phyloP scores from a whole-genome alignment of 2,888 invertebrate species.

The Nomada goodeniana region DNA sequence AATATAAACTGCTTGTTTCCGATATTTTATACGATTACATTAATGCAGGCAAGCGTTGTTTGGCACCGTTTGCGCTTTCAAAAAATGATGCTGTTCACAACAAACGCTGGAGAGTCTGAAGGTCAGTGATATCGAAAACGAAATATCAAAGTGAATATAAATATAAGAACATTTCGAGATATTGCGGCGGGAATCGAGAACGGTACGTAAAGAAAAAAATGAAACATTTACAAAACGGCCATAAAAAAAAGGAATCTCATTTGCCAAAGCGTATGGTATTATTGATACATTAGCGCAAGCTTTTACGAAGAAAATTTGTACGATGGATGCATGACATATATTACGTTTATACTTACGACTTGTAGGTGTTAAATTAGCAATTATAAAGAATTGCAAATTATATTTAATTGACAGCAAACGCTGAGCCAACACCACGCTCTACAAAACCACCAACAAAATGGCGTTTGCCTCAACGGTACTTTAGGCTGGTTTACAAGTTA shows the following conservation, averaged over 20 bases:
- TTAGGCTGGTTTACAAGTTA: constrained; percentile 18
- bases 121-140: background rate
- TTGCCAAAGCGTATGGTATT: background rate
- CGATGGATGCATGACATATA: background rate
- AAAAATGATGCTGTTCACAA: background rate
- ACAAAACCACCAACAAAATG: constrained; percentile 51
- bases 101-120: background rate
- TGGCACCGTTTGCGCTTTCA: background rate
- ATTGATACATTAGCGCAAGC: background rate
- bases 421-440: constrained; percentile 47
- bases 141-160: background rate
- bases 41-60: background rate
- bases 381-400: constrained; percentile 25
- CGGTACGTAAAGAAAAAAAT: background rate
- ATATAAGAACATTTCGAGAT: background rate
- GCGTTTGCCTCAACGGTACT: constrained; percentile 37
- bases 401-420: constrained; percentile 54
- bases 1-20: no score
- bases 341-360: constrained; percentile 42
- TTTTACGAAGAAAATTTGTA: background rate
- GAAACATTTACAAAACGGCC: background rate
- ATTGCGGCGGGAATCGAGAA: background rate
- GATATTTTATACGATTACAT: background rate
- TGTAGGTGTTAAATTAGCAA: background rate
- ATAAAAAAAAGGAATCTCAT: background rate